Evolutionary conservation across 2,888 invertebrate genomes (phyloP), one percentile per base, ranked within the genome.

Genomic region (Rotaria sp.): DNA sequence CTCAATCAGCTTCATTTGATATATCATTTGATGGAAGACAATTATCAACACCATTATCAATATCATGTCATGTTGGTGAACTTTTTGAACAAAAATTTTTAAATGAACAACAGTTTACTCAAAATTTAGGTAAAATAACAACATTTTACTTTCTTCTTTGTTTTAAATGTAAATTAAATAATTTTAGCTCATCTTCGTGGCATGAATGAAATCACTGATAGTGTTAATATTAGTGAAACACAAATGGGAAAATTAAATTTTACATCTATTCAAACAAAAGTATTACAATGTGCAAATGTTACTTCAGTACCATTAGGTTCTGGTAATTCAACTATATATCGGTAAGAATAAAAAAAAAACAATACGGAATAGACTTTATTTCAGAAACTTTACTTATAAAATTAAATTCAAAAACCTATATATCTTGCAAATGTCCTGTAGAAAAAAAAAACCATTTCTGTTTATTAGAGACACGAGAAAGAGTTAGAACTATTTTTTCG

Each of bases 61-160:
- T 97, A 85, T 94, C 94, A 88, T 94, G 96, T 15, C 94, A 94
- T 0, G 94, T 96, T 84, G 97, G 97, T 0, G 97, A 97, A 91
- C 92, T 96, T 88, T 91, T 97, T 90, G 93, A 95, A 87, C 94
- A 96, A 0, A 94, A 96, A 85, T 92, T 93, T 41, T 94, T 96
- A 92, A 92, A 94, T 0, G 94, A 94, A 88, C 89, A 92, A 24
- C 92, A 93, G 87, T 97, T 96, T 87, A 87, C 88, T 41, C 88
- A 88, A 85, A 89, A 90, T 87, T 90, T 90, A 89, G 89, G 91
- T 90, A 88, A 87, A 87, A 80, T 50, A 38, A 52, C 55, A 84
- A 52, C 21, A 52, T 21, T 0, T 24, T 24, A 52, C 4, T 52
- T 24, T 52, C 15, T 0, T 50, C 15, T 50, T 15, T 10, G 3